Percentiles rank a stretch among this genome's conserved stretches.
phyloP scores from a whole-genome alignment of 1,140 invertebrate species.

The Brachionus calyciflorus region DNA sequence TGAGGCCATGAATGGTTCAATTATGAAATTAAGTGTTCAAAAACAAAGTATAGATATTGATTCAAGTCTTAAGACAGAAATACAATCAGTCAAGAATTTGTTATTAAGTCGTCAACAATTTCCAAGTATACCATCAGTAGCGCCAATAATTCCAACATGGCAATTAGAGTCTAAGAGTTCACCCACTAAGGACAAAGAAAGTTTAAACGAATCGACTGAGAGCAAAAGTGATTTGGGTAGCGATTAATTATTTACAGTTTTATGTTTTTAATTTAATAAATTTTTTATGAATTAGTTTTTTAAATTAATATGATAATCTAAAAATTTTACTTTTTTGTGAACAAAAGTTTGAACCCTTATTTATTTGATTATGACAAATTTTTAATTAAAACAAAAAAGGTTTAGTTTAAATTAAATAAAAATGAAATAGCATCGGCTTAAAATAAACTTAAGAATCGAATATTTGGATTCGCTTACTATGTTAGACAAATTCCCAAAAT shows the following conservation, averaged over 20 bases:
- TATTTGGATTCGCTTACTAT: too few relatives aligned
- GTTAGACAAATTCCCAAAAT: too few relatives aligned
- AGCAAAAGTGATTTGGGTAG: neutral
- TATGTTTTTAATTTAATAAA: too few relatives aligned
- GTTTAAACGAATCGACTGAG: neutral
- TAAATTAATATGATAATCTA: too few relatives aligned
- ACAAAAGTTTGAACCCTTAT: too few relatives aligned
- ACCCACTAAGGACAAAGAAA: neutral
- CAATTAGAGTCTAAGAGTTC: conserved; percentile 30
- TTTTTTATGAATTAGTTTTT: too few relatives aligned
- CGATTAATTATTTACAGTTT: neutral
- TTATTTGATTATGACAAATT: too few relatives aligned
- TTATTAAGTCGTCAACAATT: conserved; percentile 33
- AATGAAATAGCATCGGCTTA: too few relatives aligned
- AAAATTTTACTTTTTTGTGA: too few relatives aligned
- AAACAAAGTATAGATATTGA: neutral
- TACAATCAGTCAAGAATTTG: conserved; percentile 24
- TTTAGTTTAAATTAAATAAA: too few relatives aligned
- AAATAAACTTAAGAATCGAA: too few relatives aligned
- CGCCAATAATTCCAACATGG: conserved; percentile 25
- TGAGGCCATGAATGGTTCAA: neutral
- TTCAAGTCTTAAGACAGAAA: conserved; percentile 8
- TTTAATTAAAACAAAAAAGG: too few relatives aligned
- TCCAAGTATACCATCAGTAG: conserved; percentile 25
- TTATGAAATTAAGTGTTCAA: neutral